Base-by-base conservation (phyloP, 2,797 vertebrate genomes). In the Hoplostethus atlanticus region DNA sequence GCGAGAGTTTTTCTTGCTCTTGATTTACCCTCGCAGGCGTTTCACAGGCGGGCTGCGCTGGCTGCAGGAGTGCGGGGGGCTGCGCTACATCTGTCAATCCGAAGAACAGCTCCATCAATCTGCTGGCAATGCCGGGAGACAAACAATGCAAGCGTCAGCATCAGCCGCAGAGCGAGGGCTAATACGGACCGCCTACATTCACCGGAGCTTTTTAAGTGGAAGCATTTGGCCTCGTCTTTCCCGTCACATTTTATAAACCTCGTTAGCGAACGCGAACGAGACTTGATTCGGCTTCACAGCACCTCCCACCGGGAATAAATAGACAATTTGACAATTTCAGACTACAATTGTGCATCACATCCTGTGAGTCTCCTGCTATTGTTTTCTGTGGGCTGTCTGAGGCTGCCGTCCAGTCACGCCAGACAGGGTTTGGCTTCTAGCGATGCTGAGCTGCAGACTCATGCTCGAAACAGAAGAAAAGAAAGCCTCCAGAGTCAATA, bases 21-120 rank as follows among this genome's bases (percentile, higher is more conserved):
- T 44, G 83, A 66, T 77, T 76, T 67, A 51, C 64, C 74, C 68
- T 74, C 21, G 1, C 3, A 5, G 73, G 78, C 47, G 15, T 67
- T 79, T 73, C 54, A 47, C 58, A 54, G 36, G 58, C 57, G 51
- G 11, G 47, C 10, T 2, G 28, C 40, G 55, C 56, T 58, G 73
- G 68, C 66, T 77, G 73, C n/a, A 17, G 48, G 40, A 67, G 71
- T 81, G 73, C 21, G 64, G 73, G 62, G 48, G 68, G 17, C 73
- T 79, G 84, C 73, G 64, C 81, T 58, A 64, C 74, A 88, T 82
- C 83, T 86, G 90, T 91, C 90, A 83, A 78, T 86, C 71, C 51
- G 61, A 80, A 65, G 71, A 16, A 17, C 68, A 2, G 66, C 68
- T 81, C 84, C 84, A 86, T 91, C 86, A 84, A 84, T 90, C 85